These are phyloP conservation scores for Eupithecia centaureata DNA, from an alignment of 2,888 invertebrate species.

Conservation along the genomic window DNA sequence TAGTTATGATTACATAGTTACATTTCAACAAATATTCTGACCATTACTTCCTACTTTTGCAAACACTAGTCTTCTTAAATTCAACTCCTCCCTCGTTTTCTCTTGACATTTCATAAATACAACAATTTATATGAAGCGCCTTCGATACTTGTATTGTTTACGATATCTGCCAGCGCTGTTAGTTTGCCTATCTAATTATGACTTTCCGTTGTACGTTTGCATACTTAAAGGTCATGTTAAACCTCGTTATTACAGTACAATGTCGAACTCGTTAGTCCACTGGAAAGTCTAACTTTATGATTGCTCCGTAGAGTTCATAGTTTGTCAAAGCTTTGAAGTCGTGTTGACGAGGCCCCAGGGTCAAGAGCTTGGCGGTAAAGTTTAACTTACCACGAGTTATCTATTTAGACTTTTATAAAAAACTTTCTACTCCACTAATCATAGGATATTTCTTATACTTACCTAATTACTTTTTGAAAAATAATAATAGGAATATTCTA, in stretches of 20 bases:
- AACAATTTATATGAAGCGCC: conserved; percentile 24
- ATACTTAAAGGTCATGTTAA: conserved; percentile 27
- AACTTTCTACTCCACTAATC: too few species aligned
- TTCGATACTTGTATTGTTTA: conserved; percentile 26
- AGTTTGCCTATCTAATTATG: conserved; percentile 34
- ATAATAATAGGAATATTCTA: not conserved
- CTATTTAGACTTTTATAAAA: too few species aligned
- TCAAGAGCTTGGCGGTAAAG: conserved; percentile 7
- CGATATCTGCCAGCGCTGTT: conserved; percentile 14
- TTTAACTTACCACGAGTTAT: too few species aligned
- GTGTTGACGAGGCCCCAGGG: not conserved
- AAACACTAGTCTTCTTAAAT: not conserved
- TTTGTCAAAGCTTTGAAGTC: conserved; percentile 18
- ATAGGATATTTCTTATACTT: too few species aligned
- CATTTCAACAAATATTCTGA: not conserved
- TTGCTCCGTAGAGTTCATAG: conserved; percentile 8
- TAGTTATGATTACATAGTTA: not conserved
- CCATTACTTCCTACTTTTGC: not conserved
- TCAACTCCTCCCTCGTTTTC: not conserved
- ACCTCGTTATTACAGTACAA: conserved; percentile 16
- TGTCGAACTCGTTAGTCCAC: conserved; percentile 4
- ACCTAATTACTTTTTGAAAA: too few species aligned
- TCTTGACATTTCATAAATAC: conserved; percentile 33
- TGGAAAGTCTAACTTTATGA: conserved; percentile 8
- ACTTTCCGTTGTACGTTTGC: conserved; percentile 25